phyloP scores from a whole-genome alignment of 2,797 vertebrate genomes.

The Cuculus canorus region DNA sequence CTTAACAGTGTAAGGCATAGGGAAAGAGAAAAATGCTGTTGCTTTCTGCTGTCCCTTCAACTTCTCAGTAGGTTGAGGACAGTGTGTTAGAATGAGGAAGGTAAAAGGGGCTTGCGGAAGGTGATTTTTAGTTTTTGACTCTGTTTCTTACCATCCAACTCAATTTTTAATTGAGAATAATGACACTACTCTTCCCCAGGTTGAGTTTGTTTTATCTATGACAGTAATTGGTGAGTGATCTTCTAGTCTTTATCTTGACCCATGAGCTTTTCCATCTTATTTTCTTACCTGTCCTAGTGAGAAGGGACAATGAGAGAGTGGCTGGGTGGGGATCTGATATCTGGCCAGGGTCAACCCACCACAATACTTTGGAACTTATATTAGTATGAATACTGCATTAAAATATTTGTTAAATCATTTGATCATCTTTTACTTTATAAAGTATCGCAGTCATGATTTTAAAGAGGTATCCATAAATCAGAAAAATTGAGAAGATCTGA shows the following conservation, averaged over 20 bases:
- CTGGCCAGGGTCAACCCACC: neutral
- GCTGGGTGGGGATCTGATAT: neutral
- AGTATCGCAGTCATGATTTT: neutral
- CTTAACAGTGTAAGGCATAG: neutral
- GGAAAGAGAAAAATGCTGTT: neutral
- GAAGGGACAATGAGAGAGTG: neutral
- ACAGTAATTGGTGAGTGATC: too few species aligned
- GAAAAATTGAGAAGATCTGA: neutral
- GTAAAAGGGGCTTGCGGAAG: neutral
- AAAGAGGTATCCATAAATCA: neutral
- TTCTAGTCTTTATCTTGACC: too few species aligned
- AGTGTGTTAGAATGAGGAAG: neutral
- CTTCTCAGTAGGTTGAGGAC: neutral
- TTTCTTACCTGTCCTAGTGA: neutral
- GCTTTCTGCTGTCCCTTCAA: neutral
- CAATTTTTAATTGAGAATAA: too few species aligned
- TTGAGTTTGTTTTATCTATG: too few species aligned
- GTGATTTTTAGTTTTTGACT: neutral
- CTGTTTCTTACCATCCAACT: too few species aligned
- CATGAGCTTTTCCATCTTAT: neutral
- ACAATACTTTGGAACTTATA: neutral
- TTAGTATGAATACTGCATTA: neutral
- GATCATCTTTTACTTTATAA: neutral
- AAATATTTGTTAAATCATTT: neutral
- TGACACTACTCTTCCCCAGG: too few species aligned